A percentile compares a stretch with the other conserved stretches of the same genome.
Conservation (phyloP, 2,113 vertebrate genomes). For the Coracopsis vasa region DNA sequence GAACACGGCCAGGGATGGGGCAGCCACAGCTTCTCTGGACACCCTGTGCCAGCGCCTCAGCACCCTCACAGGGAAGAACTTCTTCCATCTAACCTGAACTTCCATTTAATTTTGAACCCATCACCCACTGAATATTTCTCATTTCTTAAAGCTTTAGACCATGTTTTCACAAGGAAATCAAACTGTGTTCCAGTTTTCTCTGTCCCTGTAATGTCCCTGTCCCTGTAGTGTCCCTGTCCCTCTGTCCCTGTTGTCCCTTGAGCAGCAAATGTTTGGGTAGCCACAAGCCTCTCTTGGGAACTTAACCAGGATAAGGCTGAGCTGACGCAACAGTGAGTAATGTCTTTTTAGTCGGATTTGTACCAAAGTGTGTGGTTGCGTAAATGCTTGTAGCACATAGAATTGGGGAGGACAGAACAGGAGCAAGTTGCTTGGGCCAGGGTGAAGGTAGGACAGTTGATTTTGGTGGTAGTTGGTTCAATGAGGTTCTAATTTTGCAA, state of each 20-base stretch:
- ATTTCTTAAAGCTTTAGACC: background rate
- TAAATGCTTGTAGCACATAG: background rate
- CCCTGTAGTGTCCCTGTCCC: background rate
- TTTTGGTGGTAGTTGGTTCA: background rate
- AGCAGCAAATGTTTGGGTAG: background rate
- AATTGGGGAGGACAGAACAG: background rate
- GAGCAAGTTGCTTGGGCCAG: background rate
- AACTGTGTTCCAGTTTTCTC: background rate
- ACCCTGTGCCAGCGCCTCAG: background rate
- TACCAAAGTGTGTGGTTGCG: fast-evolving
- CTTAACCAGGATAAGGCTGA: background rate
- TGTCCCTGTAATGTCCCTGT: background rate
- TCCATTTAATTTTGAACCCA: background rate
- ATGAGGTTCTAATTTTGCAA: background rate
- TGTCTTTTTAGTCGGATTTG: background rate
- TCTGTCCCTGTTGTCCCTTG: background rate
- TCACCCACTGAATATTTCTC: background rate
- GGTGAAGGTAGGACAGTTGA: background rate
- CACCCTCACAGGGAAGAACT: background rate
- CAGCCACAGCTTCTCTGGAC: background rate
- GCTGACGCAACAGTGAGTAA: background rate
- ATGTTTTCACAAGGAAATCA: background rate
- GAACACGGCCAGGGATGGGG: background rate
- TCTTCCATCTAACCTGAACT: background rate
- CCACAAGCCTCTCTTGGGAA: background rate